Evolutionary conservation across 1,140 invertebrate species (phyloP).

Genomic region (Drusus annulatus): DNA sequence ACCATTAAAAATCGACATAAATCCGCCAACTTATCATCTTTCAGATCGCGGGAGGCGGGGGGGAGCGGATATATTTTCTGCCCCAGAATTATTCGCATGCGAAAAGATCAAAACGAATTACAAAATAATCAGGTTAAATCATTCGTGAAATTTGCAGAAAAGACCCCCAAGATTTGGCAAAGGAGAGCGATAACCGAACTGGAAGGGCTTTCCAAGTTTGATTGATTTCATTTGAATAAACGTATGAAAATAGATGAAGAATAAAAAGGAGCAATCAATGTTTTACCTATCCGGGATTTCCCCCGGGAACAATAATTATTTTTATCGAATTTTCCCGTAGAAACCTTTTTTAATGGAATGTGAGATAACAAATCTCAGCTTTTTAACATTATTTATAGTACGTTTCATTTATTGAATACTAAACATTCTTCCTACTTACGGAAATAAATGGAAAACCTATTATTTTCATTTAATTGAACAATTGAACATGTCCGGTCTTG

Average conservation of each 20-base stretch:
- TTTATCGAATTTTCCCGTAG: neutral
- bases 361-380: too few species aligned
- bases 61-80: neutral
- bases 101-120: slow-evolving; percentile 36
- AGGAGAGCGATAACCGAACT: slow-evolving; percentile 7
- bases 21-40: slow-evolving; percentile 24
- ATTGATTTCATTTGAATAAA: slow-evolving; percentile 37
- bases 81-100: slow-evolving; percentile 26
- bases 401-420: too few species aligned
- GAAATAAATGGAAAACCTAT: too few species aligned
- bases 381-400: too few species aligned
- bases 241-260: slow-evolving; percentile 26
- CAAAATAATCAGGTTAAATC: slow-evolving; percentile 39
- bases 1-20: slow-evolving; percentile 30
- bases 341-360: slow-evolving; percentile 7
- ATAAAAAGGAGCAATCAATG: slow-evolving; percentile 19
- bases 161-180: slow-evolving; percentile 24
- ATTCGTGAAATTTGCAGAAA: slow-evolving; percentile 36
- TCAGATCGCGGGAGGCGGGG: neutral
- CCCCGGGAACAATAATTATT: neutral
- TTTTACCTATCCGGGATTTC: neutral
- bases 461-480: too few species aligned
- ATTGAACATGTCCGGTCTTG: too few species aligned
- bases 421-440: too few species aligned
- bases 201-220: slow-evolving; percentile 15